Base-by-base conservation (phyloP, 2,888 invertebrate genomes). In the Patella caerulea region DNA sequence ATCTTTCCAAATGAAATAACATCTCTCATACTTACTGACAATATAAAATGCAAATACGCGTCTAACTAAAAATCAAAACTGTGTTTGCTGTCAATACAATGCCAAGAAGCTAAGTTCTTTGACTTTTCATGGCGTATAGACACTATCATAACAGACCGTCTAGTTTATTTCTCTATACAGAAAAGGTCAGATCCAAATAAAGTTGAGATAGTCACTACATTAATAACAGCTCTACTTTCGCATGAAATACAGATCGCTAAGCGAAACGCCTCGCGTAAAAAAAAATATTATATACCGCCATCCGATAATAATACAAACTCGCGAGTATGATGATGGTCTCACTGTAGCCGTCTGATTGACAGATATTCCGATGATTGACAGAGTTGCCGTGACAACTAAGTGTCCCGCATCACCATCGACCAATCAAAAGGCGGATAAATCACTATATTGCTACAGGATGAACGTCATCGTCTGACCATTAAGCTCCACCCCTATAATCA, bases 391-490 rank as follows among this genome's bases (percentile, higher is more conserved):
- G 80, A 80, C 78, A 74, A 82, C 80, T 74, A 59, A 77, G 81
- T 81, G 82, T 75, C 79, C 78, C 79, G 80, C 78, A 76, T 79
- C 79, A 76, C 45, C 82, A 79, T 81, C 83, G 82, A 78, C 87
- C 86, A 85, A 87, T 87, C 82, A 79, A 79, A 79, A 78, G 70
- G 79, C 78, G 80, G 79, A 77, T 74, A 72, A 75, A 77, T 77
- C 78, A 75, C 77, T 79, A 79, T 80, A 80, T 75, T 74, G 72
- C 73, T 80, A 78, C 74, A 78, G 73, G 81, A 74, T 81, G 78
- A 78, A 78, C 76, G 75, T 76, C 76, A 71, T 78, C 72, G 52
- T 72, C 72, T 76, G 17, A 73, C 73, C 65, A 69, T 59, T 73
- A 72, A 54, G 72, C 71, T 53, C 72, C 34, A 56, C 72, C 76